These are phyloP conservation scores for Myotis myotis DNA, from an alignment of 2,797 vertebrate species.

Conservation along the genomic window DNA sequence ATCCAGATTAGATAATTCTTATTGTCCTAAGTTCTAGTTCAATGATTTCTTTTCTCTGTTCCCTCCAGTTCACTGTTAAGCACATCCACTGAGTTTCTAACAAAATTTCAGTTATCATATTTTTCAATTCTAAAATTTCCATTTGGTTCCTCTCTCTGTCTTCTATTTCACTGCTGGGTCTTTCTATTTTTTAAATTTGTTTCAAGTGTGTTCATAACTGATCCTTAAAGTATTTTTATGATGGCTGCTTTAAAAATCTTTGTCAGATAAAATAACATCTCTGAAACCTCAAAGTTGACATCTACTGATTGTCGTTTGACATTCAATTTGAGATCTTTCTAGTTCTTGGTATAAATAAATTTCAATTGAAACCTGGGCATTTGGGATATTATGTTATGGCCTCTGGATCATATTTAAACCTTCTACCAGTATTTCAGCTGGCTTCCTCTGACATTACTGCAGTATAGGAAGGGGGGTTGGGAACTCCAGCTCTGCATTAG, in stretches of 20 bases:
- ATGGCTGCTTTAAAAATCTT: not conserved
- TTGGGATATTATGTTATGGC: not conserved
- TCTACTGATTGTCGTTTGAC: not conserved
- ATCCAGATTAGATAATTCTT: conserved; percentile 12
- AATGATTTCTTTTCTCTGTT: not conserved
- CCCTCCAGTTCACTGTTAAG: not conserved
- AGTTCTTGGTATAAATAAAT: not conserved
- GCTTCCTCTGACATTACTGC: not conserved
- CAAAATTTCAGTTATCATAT: not conserved
- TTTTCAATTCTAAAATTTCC: not conserved
- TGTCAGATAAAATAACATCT: not conserved
- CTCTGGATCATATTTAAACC: not conserved
- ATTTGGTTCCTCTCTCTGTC: not conserved
- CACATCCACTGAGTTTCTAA: not conserved
- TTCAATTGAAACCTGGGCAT: not conserved
- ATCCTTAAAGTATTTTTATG: not conserved
- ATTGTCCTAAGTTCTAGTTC: not conserved
- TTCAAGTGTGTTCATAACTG: not conserved
- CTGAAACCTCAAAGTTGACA: not conserved
- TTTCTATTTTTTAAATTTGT: not conserved
- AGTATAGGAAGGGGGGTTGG: not conserved
- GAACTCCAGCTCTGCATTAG: not conserved
- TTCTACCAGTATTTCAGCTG: not conserved
- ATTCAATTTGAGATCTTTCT: conserved; percentile 10
- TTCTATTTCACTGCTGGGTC: not conserved